Conservation (phyloP, 1,140 invertebrate genomes). For the Metaphire vulgaris region DNA sequence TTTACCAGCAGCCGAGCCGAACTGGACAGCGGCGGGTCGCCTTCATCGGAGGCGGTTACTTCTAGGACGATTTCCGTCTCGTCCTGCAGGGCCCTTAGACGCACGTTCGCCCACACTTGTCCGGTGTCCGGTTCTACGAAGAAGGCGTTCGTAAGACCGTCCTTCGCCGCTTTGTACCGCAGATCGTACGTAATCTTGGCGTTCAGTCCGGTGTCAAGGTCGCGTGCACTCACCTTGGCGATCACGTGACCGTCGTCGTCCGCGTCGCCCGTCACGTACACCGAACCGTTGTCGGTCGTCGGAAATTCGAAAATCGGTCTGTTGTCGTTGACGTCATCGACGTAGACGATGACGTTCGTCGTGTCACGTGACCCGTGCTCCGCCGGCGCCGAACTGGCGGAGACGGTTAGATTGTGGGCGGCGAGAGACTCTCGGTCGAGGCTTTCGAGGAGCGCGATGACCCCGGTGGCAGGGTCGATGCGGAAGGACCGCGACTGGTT, state of each 20-base stretch:
- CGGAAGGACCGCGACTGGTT: neutral
- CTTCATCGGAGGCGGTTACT: conserved; percentile 1
- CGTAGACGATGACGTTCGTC: conserved; percentile 35
- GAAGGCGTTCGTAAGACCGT: no score
- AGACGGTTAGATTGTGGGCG: conserved; percentile 16
- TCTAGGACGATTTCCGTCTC: neutral
- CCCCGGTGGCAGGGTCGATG: neutral
- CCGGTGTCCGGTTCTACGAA: neutral
- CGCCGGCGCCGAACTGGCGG: neutral
- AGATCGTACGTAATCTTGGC: conserved; percentile 42
- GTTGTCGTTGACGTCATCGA: conserved; percentile 48
- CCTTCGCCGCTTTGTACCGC: neutral
- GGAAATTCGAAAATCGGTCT: conserved; percentile 40
- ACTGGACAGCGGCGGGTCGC: neutral
- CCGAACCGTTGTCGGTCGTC: conserved; percentile 36
- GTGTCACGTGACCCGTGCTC: conserved; percentile 58
- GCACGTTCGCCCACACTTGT: neutral
- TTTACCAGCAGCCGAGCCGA: neutral
- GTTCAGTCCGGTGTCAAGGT: conserved; percentile 51
- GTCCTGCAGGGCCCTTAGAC: neutral
- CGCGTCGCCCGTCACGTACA: conserved; percentile 27
- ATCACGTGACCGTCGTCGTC: conserved; percentile 45
- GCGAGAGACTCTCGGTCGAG: conserved; percentile 27
- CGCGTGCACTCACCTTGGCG: conserved; percentile 60
- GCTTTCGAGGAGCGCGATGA: neutral